Base-by-base conservation (phyloP, 2,113 vertebrate species). In the Columba janthina region DNA sequence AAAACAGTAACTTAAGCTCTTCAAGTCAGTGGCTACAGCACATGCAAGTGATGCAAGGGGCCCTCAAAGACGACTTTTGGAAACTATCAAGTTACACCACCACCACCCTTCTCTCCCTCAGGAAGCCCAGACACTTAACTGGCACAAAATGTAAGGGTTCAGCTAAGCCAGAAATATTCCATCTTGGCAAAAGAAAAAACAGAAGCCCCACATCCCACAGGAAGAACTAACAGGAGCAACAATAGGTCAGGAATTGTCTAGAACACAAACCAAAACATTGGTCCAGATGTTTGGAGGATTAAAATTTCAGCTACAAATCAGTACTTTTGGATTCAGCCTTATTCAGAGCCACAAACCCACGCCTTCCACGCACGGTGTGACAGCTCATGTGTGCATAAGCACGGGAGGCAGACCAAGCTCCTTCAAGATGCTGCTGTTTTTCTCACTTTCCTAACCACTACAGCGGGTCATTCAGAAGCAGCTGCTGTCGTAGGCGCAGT, bases 101-200 rank as follows among this genome's bases (percentile, higher is more conserved):
- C 70, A 53, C 31, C 77, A 50, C 62, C 60, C 84, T 72, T 25
- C n/a, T 10, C 38, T 46, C 29, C 22, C 60, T 69, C 65, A 20
- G 50, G 75, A 81, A 61, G 56, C 32, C 62, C 67, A 61, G 70
- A 65, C 61, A n/a, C 3, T 1, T 54, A 65, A 65, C 71, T 85
- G 12, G 24, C 4, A 42, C 42, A 76, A 61, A 94, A 76, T 13
- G 3, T 16, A 26, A 67, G 29, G 0, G 1, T 48, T 77, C 69
- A 56, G 65, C 80, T 67, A 51, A 58, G 70, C n/a, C 70, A 82
- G 78, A 92, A 89, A 91, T 8, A 46, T 9, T 86, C 25, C 15
- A 12, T 85, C 58, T 65, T 92, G 93, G 84, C 80, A 69, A 67
- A 69, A 89, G 81, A 65, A 78, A 94, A 85, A 90, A 61, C 34